Evolutionary conservation across 2,888 invertebrate species (phyloP), one percentile per base, ranked within the genome.

Genomic region (Pegoplata infirma): DNA sequence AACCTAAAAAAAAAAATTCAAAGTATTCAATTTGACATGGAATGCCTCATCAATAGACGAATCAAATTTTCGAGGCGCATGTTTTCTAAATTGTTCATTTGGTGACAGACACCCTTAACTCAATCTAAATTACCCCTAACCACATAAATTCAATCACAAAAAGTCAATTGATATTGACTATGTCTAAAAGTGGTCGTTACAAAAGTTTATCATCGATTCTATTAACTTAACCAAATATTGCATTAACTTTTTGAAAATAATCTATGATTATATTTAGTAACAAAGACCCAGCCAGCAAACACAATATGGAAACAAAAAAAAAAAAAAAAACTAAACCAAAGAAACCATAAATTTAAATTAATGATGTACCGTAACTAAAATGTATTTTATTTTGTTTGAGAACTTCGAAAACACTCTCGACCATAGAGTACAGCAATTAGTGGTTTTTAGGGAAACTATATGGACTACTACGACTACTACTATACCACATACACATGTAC

Each of bases 331-430:
- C n/a, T n/a, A 68, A 63, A 21, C 51, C 36, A 23, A 44, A 51
- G 16, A 28, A 46, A 36, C 21, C 58, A 44, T 66, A 66, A 73
- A 66, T 73, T 66, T 16, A 66, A 66, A 66, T 73, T 66, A 73
- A 73, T 66, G 58, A 66, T 66, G 73, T 66, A 73, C 25, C 59
- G 23, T 44, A 59, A 51, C 53, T n/a, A 49, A 36, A 36, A 49
- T 32, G 10, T 32, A 5, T 40, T 10, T 36, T 36, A 4, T 40
- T n/a, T 40, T 40, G n/a, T n/a, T 25, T n/a, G n/a, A 40, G 36
- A 40, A 40, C 36, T 40, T 40, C 5, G 36, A 40, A 40, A 40
- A 40, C 36, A 40, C 36, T 40, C 36, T 40, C 36, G 36, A 40
- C 36, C 36, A 40, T 40, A 40, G 36, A 40, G 36, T n/a, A 40